phyloP scores from a whole-genome alignment of 1,140 invertebrate species.

The Magallana gigas region DNA sequence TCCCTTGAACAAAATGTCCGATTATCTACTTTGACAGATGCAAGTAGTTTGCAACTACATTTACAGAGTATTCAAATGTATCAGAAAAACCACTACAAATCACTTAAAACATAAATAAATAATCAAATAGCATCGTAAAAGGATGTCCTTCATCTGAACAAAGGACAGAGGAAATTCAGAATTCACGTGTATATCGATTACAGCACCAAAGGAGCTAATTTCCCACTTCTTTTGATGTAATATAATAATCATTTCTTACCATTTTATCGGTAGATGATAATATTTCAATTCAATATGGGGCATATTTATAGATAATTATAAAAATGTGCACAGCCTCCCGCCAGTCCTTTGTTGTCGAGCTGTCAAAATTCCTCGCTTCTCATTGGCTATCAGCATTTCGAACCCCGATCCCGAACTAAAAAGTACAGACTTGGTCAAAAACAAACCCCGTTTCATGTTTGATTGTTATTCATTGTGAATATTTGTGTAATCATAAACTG shows the following conservation, averaged over 20 bases:
- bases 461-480: no score
- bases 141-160: no score
- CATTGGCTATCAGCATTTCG: neutral
- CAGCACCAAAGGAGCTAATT: neutral
- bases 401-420: neutral
- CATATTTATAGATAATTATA: neutral
- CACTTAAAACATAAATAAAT: no score
- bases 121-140: no score
- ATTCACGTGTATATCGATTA: neutral
- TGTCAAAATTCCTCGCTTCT: neutral
- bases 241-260: slow-evolving; percentile 25
- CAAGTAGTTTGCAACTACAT: no score
- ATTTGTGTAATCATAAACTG: no score
- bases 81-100: no score
- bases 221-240: neutral
- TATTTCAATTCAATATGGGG: neutral
- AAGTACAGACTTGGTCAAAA: slow-evolving; percentile 3
- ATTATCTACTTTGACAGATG: no score
- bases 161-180: slow-evolving; percentile 24
- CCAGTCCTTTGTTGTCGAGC: slow-evolving; percentile 32
- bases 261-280: neutral
- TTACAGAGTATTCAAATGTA: no score
- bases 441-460: neutral
- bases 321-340: slow-evolving; percentile 31
- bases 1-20: no score